These are phyloP conservation scores for Callosobruchus maculatus DNA, from an alignment of 2,888 invertebrate species.

Conservation along the genomic window DNA sequence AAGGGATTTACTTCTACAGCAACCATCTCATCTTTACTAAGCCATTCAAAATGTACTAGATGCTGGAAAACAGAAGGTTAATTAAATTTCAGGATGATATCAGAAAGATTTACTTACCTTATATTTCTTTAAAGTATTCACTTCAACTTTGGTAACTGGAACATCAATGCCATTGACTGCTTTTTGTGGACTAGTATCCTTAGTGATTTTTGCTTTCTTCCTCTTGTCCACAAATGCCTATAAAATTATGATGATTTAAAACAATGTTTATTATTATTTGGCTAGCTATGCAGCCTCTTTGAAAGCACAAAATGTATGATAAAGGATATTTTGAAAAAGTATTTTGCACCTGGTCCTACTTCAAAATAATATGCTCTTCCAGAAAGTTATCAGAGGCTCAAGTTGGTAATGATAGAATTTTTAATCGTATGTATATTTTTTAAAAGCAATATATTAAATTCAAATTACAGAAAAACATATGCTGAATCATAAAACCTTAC, in stretches of 20 bases:
- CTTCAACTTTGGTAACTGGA: not conserved
- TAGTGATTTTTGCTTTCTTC: not conserved
- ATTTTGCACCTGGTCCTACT: too few relatives aligned
- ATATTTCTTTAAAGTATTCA: not conserved
- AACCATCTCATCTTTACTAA: constrained; percentile 68
- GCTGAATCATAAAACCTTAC: constrained; percentile 35
- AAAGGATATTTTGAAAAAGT: too few relatives aligned
- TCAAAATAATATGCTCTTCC: too few relatives aligned
- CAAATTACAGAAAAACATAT: too few relatives aligned
- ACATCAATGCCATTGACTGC: not conserved
- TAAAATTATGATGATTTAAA: not conserved
- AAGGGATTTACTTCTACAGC: constrained; percentile 72
- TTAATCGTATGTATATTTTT: too few relatives aligned
- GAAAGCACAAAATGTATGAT: too few relatives aligned
- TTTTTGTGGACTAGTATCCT: not conserved
- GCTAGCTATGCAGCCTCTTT: too few relatives aligned
- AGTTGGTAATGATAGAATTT: too few relatives aligned
- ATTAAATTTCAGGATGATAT: too few relatives aligned
- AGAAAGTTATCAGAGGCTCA: too few relatives aligned
- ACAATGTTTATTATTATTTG: too few relatives aligned
- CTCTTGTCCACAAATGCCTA: not conserved
- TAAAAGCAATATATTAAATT: too few relatives aligned
- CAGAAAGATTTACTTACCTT: not conserved
- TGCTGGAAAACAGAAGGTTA: constrained; percentile 63
- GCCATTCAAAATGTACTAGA: constrained; percentile 66